Base-by-base conservation (phyloP, 2,797 vertebrate species). In the Stomatorhinus walkeri region DNA sequence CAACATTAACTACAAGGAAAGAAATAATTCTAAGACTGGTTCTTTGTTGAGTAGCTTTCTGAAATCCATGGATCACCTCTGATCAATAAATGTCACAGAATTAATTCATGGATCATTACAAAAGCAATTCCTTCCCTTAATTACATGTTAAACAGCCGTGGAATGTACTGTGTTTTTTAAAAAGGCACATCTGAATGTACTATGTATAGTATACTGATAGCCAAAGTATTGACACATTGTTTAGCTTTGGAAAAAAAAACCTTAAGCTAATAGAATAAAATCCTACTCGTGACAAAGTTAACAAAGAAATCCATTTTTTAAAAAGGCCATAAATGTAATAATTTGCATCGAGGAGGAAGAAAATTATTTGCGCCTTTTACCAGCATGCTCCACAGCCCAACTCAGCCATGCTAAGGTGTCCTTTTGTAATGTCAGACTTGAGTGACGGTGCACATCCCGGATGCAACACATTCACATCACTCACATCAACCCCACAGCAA, bases 361-460 rank as follows among this genome's bases (percentile, higher is more conserved):
- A 90, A 92, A 93, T 61, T 48, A 90, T 90, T 68, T 91, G 90
- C 93, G 92, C 91, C 93, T 93, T 92, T 93, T 90, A 87, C 91
- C 87, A 86, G 89, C 83, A 85, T 81, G 28, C 24, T 19, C 19
- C 85, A 32, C 14, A 19, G 36, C 85, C 85, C 28, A 36, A 2
- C 32, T 16, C 28, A 3, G 48, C 7, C 12, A 16, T 51, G 87
- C 90, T 59, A 32, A 19, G 16, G 10, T 48, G 4, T 48, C 4
- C 84, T 32, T 51, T 16, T 22, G 88, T 83, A 88, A 61, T 89
- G 89, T 92, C 90, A 87, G 14, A 56, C 89, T 64, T 24, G 10
- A 91, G 91, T 90, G 91, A 91, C 88, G 89, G 90, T 54, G 40
- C 87, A 91, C 61, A 89, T 52, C 28, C 87, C 89, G 88, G 91